Conservation (phyloP, 2,113 vertebrate genomes). For the Hyaena hyaena region DNA sequence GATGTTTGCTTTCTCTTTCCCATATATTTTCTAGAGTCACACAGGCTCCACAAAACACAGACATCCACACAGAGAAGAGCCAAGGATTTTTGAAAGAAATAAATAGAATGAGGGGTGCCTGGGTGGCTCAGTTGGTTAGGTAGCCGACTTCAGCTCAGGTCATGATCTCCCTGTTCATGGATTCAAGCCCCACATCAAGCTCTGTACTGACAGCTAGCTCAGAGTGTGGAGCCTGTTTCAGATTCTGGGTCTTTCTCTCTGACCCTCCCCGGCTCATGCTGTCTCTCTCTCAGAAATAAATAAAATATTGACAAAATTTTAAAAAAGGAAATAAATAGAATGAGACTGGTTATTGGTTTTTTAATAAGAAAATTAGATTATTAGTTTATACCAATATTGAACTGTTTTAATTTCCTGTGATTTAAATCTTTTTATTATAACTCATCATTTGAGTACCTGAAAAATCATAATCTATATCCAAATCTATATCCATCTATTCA, state of each 20-base stretch:
- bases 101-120: background rate
- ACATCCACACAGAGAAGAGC: rapidly evolving
- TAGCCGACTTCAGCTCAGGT: too few relatives aligned
- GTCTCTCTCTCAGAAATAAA: too few relatives aligned
- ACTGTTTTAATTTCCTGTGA: background rate
- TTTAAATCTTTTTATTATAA: background rate
- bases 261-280: too few relatives aligned
- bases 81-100: background rate
- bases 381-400: background rate
- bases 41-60: background rate
- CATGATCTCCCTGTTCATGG: too few relatives aligned
- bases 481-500: background rate
- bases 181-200: too few relatives aligned
- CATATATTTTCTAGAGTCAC: background rate
- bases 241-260: too few relatives aligned
- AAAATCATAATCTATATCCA: background rate
- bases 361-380: background rate
- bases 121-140: too few relatives aligned
- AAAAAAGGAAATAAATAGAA: background rate
- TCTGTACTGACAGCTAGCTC: too few relatives aligned
- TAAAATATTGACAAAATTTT: too few relatives aligned
- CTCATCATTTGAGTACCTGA: background rate
- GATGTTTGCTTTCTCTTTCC: background rate
- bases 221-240: too few relatives aligned
- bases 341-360: background rate